Percentiles rank a stretch among this genome's conserved stretches.
Evolutionary conservation across 2,113 vertebrate species (phyloP).

Genomic region (Calyptommatus sinebrachiatus): DNA sequence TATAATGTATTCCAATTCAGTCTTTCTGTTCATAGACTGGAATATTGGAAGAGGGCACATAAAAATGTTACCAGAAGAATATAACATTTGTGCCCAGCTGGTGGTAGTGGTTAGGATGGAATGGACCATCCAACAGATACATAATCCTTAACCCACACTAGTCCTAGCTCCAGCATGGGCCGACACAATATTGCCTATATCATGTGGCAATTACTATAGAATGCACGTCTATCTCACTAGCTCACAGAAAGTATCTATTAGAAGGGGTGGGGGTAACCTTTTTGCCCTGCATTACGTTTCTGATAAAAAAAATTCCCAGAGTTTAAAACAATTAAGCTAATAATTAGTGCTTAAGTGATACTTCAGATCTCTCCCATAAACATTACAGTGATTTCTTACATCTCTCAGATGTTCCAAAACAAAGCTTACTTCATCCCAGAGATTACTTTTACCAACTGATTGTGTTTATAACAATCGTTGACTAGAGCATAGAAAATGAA

Average conservation of each 20-base stretch:
- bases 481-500: conserved; percentile 66
- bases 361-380: background rate
- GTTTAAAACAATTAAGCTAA: conserved; percentile 10
- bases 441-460: conserved; percentile 66
- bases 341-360: background rate
- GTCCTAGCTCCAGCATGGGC: no score
- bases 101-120: no score
- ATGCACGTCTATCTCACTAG: background rate
- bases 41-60: no score
- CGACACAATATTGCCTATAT: no score
- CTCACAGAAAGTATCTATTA: no score
- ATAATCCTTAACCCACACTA: no score
- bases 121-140: no score
- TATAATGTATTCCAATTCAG: no score
- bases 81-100: no score
- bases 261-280: background rate
- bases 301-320: background rate
- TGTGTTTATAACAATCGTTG: conserved; percentile 75
- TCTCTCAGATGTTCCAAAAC: conserved; percentile 61
- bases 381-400: conserved; percentile 3
- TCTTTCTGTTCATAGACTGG: no score
- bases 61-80: no score
- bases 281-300: background rate
- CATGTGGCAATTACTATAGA: no score
- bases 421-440: conserved; percentile 51